A percentile compares a stretch with the other conserved stretches of the same genome.
phyloP scores from a whole-genome alignment of 2,113 vertebrate species.

The Pedetes capensis region DNA sequence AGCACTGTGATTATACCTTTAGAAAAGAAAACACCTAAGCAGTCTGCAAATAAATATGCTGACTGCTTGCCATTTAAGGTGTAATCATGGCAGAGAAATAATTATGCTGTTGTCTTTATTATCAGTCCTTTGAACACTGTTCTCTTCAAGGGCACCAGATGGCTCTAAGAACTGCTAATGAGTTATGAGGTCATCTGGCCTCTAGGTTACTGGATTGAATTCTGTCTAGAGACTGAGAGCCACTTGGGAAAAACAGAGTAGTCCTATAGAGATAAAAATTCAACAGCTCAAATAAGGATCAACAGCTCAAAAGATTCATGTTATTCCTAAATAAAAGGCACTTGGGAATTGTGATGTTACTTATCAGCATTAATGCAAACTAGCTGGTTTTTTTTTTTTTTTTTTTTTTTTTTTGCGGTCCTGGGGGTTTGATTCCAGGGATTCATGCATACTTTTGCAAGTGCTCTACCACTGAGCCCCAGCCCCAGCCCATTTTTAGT shows the following conservation, averaged over 20 bases:
- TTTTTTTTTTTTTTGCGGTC: too few relatives aligned
- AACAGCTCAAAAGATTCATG: constrained; percentile 28
- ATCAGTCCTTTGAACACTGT: constrained; percentile 67
- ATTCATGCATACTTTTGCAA: too few relatives aligned
- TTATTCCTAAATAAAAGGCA: constrained; percentile 39
- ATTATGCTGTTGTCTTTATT: constrained; percentile 72
- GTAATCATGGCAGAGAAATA: constrained; percentile 69
- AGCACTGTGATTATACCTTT: constrained; percentile 46
- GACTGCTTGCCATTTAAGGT: constrained; percentile 66
- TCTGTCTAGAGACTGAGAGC: constrained; percentile 50
- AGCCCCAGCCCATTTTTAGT: too few relatives aligned
- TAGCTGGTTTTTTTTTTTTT: not conserved
- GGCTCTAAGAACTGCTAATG: constrained; percentile 74
- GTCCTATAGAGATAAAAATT: constrained; percentile 34
- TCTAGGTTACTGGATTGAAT: constrained; percentile 63
- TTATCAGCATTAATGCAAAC: constrained; percentile 6
- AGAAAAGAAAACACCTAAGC: constrained; percentile 68
- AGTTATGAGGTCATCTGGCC: constrained; percentile 76
- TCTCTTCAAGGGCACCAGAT: constrained; percentile 72
- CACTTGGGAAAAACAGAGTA: constrained; percentile 53
- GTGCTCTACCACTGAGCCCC: too few relatives aligned
- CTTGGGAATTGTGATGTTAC: not conserved
- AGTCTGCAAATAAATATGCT: constrained; percentile 66
- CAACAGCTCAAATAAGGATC: not conserved
- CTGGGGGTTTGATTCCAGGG: too few relatives aligned